These are phyloP conservation scores for Ceryle rudis DNA, from an alignment of 2,797 vertebrate species.

Conservation along the genomic window DNA sequence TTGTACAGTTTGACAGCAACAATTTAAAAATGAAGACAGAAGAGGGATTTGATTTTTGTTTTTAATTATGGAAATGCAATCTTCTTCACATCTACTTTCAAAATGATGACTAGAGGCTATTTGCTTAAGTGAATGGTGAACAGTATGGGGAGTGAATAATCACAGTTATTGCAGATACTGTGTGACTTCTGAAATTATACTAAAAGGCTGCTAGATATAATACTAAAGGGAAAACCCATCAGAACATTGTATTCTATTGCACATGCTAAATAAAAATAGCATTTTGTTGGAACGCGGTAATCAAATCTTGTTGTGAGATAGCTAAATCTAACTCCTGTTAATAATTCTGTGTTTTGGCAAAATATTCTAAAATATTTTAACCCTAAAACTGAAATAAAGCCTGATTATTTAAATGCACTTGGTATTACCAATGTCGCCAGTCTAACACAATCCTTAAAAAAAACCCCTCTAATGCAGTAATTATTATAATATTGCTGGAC, in stretches of 20 bases:
- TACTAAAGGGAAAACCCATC: not conserved
- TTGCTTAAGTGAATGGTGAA: slow-evolving; percentile 45
- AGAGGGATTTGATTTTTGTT: slow-evolving; percentile 2
- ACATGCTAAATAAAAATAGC: not conserved
- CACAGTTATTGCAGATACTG: slow-evolving; percentile 6
- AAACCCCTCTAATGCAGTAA: not conserved
- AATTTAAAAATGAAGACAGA: slow-evolving; percentile 16
- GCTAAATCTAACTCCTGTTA: not conserved
- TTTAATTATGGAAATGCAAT: slow-evolving; percentile 13
- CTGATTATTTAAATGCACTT: not conserved
- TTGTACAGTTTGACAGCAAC: slow-evolving; percentile 28
- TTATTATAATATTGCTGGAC: not conserved
- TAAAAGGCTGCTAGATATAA: not conserved
- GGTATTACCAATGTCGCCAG: not conserved
- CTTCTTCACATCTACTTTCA: not conserved
- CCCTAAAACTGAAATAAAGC: not conserved
- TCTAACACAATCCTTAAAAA: not conserved
- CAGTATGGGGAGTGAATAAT: slow-evolving; percentile 30
- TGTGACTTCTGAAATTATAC: not conserved
- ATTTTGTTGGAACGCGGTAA: not conserved
- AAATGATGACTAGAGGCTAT: slow-evolving; percentile 38
- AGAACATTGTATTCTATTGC: not conserved
- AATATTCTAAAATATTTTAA: not conserved
- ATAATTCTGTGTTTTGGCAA: not conserved
- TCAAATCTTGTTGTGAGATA: not conserved